Evolutionary conservation across 2,888 invertebrate species (phyloP).

Genomic region (Gortyna flavago): DNA sequence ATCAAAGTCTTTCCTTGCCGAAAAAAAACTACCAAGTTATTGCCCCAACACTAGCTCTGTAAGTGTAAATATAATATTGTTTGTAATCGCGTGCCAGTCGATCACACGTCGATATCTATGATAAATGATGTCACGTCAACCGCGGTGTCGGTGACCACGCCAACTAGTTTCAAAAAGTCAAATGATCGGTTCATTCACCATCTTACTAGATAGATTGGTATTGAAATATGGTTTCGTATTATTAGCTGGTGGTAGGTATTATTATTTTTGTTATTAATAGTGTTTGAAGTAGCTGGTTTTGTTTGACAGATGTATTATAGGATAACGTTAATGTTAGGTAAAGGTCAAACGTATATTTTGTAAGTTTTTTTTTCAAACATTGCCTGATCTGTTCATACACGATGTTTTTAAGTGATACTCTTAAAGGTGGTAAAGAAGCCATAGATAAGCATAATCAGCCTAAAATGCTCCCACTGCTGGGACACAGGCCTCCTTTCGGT

Average conservation of each 20-base stretch:
- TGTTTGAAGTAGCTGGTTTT: conserved; percentile 15
- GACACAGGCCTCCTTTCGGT: not conserved
- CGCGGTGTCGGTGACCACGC: conserved; percentile 72
- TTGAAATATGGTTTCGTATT: conserved; percentile 54
- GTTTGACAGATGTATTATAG: conserved; percentile 8
- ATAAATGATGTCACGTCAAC: conserved; percentile 81
- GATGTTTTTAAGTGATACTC: not conserved
- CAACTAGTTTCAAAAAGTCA: conserved; percentile 77
- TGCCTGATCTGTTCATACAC: not conserved
- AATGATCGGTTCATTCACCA: conserved; percentile 81
- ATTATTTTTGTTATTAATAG: conserved; percentile 48
- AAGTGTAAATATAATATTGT: conserved; percentile 68
- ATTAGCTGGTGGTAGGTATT: conserved; percentile 29
- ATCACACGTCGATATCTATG: conserved; percentile 84
- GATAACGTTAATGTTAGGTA: not conserved
- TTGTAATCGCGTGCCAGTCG: conserved; percentile 76
- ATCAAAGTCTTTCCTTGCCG: not conserved
- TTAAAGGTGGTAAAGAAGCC: not conserved
- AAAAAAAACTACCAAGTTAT: not conserved
- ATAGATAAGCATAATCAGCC: not conserved
- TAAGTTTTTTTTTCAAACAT: not conserved
- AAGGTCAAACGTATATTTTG: not conserved
- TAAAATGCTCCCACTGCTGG: not conserved
- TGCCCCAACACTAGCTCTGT: conserved; percentile 13
- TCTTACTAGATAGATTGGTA: conserved; percentile 56